Evolutionary conservation across 2,797 vertebrate genomes (phyloP), one percentile per base, ranked within the genome.

Genomic region (Aldrovandia affinis): DNA sequence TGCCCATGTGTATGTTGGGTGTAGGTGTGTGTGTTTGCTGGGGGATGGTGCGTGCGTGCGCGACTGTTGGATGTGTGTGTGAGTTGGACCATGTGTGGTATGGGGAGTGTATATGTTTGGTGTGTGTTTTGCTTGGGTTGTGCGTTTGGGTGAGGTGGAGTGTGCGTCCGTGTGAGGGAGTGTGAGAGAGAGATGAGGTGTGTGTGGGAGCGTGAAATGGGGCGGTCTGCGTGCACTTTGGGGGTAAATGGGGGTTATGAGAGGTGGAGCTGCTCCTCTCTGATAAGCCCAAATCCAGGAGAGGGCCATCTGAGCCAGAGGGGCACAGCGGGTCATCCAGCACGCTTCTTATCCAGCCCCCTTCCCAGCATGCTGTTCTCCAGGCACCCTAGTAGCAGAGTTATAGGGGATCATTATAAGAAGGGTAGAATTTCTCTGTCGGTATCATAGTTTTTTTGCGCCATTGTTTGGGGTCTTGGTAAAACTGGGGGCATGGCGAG

Each of bases 281-380:
- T 39, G 68, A 86, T 70, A 79, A 70, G 50, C 70, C 44, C 28
- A 63, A 78, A 81, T 83, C 78, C 55, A 42, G 44, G 78, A 80
- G 79, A 81, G 44, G 14, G 82, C 14, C 22, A 54, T 50, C 28
- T 36, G 44, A n/a, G n/a, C 28, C 61, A 65, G 57, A 79, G 78
- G 61, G 55, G 57, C 83, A 33, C 85, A 83, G 83, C 57, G 73
- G 82, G 80, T 78, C 18, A 78, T 68, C 61, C 28, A 15, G 2
- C 20, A 57, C 61, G 55, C 77, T 78, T 80, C 59, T 86, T 73
- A 86, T 79, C 85, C 85, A 47, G 10, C 3, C 47, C 28, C 52
- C 70, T 25, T 42, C 70, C 79, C 36, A 85, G 81, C 73, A 85
- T 59, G 65, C 39, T 39, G 22, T 81, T 73, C 47, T 82, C 79